Evolutionary conservation across 1,140 invertebrate genomes (phyloP), one percentile per base, ranked within the genome.

Genomic region (Aphelenchoides fujianensis): DNA sequence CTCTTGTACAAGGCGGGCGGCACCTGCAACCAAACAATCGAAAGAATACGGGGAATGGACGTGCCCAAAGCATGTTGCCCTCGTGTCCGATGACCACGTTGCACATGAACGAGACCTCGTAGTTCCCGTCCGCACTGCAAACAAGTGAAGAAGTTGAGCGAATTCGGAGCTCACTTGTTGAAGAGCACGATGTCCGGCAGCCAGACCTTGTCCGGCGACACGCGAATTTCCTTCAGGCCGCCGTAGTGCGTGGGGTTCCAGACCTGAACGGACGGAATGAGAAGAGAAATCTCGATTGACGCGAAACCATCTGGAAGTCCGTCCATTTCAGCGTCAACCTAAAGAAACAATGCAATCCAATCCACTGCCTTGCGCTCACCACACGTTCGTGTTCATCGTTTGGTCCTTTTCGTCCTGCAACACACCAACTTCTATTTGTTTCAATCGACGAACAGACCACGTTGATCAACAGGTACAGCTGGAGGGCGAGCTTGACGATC

Each of bases 171-270:
- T 1, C 2, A 76, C 53, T 64, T 68, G 76, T 73, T 57, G 86
- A 98, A 98, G 41, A 98, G 89, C 34, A 98, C 96, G 79, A 99
- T 97, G 86, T 99, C 97, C 2, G 97, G 97, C 85, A 96, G 96
- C 97, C 97, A 99, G 68, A 98, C 95, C 89, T 97, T 96, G 85
- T 97, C 94, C 28, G 94, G 94, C 27, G 94, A 93, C 73, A 99
- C 89, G 74, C 95, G 89, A 48, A 98, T 89, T 23, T 96, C 93
- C 31, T 91, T 90, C 73, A 99, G 97, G 59, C 94, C 93, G 66
- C 95, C 95, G 83, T 98, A 98, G 85, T 97, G 92, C 64, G 92
- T 91, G 82, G 96, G 93, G 83, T 97, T 92, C 97, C 96, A 99
- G 85, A 98, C 87, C 86, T 98, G 95, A 71, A n/a, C n/a, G n/a